These are phyloP conservation scores for Zeuzera pyrina DNA, from an alignment of 2,888 invertebrate genomes.

Conservation along the genomic window DNA sequence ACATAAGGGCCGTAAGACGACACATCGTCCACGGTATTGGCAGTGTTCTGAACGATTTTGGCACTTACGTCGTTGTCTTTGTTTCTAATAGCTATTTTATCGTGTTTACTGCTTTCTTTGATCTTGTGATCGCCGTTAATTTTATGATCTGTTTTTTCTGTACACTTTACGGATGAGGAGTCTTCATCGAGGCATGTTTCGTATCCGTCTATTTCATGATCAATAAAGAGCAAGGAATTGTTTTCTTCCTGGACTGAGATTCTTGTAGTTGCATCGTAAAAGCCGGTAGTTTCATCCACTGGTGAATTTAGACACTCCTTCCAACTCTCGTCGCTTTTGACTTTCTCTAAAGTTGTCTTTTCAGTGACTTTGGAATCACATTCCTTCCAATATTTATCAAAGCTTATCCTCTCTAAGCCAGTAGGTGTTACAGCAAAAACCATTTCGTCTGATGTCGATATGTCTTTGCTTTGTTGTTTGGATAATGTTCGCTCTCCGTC, in stretches of 20 bases:
- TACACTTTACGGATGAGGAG: constrained; percentile 48
- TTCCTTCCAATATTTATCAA: constrained; percentile 65
- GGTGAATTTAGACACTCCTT: constrained; percentile 57
- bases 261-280: constrained; percentile 42
- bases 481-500: constrained; percentile 37
- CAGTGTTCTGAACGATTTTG: constrained; percentile 37
- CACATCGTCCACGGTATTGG: constrained; percentile 37
- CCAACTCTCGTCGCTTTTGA: constrained; percentile 58
- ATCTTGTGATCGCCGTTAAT: constrained; percentile 46
- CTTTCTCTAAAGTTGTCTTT: constrained; percentile 33
- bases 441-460: constrained; percentile 70
- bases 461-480: constrained; percentile 64
- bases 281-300: constrained; percentile 37
- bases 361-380: constrained; percentile 34
- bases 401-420: constrained; percentile 65
- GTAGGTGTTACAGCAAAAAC: constrained; percentile 69
- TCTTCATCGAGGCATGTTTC: constrained; percentile 77
- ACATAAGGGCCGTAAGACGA: constrained; percentile 48
- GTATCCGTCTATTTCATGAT: constrained; percentile 71
- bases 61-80: constrained; percentile 52
- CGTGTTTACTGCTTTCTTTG: constrained; percentile 58
- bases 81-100: constrained; percentile 45
- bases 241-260: constrained; percentile 55
- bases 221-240: constrained; percentile 54
- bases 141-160: constrained; percentile 54